Percentiles rank a stretch among this genome's conserved stretches.
Evolutionary conservation across 2,797 vertebrate genomes (phyloP).

Genomic region (Emys orbicularis): DNA sequence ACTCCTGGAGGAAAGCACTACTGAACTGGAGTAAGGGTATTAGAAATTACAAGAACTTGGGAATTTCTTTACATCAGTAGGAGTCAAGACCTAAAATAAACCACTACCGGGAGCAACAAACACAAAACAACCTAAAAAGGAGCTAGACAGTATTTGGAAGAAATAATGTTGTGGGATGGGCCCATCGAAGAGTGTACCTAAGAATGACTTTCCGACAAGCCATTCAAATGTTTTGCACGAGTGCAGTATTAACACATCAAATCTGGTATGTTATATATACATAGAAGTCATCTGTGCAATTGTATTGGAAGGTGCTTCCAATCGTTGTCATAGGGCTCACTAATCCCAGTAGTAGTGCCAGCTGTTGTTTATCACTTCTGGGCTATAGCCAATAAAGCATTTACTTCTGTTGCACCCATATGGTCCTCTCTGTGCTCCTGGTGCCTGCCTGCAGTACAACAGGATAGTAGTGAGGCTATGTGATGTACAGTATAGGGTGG

Average conservation of each 20-base stretch:
- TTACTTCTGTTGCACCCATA: not conserved
- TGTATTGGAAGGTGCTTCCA: not conserved
- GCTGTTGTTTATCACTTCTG: not conserved
- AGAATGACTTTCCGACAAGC: not conserved
- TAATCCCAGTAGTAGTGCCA: no score
- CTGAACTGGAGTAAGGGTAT: not conserved
- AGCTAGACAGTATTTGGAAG: not conserved
- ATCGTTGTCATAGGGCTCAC: not conserved
- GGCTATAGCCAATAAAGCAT: not conserved
- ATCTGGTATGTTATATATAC: not conserved
- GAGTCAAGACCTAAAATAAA: no score
- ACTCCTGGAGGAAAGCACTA: not conserved
- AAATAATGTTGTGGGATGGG: not conserved
- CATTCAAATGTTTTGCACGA: accelerated
- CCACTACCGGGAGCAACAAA: not conserved
- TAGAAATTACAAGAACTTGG: no score
- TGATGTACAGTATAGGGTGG: not conserved
- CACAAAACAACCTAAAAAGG: not conserved
- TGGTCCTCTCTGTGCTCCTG: not conserved
- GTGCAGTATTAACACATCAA: not conserved
- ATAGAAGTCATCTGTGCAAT: not conserved
- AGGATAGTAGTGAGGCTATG: not conserved
- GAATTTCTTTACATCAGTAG: no score
- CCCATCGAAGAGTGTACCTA: not conserved
- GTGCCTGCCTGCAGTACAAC: not conserved